phyloP scores from a whole-genome alignment of 2,888 invertebrate genomes.

The Pristionchus arcanus region DNA sequence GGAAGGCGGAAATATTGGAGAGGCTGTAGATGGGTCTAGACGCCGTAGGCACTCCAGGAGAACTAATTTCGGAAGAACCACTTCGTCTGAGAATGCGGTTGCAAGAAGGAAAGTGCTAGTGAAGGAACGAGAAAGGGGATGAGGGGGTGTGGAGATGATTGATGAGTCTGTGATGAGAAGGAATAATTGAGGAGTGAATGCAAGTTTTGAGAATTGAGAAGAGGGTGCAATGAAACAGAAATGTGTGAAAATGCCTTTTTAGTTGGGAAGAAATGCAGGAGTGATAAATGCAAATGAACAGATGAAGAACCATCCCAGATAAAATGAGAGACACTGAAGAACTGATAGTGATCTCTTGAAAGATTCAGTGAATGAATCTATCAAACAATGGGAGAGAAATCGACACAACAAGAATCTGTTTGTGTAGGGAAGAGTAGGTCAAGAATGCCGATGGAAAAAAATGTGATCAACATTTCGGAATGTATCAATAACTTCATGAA shows the following conservation, averaged over 20 bases:
- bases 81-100: neutral
- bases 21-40: too few relatives aligned
- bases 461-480: neutral
- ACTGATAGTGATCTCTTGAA: slow-evolving; percentile 18
- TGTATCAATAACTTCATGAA: neutral
- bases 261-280: too few relatives aligned
- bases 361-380: slow-evolving; percentile 41
- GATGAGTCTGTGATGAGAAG: neutral
- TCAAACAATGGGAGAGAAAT: slow-evolving; percentile 2
- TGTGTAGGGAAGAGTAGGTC: slow-evolving; percentile 36
- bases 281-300: neutral
- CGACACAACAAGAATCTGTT: neutral
- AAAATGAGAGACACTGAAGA: neutral
- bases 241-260: neutral
- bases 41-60: neutral
- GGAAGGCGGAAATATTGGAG: neutral
- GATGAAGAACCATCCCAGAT: neutral
- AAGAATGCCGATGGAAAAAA: neutral
- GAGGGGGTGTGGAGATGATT: neutral
- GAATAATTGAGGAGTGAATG: neutral
- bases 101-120: neutral
- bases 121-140: neutral
- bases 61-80: neutral
- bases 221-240: neutral
- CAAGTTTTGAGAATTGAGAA: neutral